Evolutionary conservation across 2,888 invertebrate genomes (phyloP).

Genomic region (Steinernema hermaphroditum): DNA sequence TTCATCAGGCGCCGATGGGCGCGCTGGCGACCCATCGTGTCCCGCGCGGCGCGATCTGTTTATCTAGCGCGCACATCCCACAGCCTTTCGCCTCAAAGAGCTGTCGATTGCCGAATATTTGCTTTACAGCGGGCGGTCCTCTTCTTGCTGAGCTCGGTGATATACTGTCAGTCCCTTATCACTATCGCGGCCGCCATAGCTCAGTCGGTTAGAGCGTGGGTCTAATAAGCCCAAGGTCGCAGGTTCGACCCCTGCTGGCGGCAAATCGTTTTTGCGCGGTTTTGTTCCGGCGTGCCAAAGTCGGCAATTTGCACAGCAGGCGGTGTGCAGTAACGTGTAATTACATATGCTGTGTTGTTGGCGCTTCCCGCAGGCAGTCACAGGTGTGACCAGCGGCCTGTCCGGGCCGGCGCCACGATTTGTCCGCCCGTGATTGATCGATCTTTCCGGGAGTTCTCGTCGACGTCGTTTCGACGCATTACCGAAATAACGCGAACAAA

Average conservation of each 20-base stretch:
- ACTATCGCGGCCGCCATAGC: slow-evolving; percentile 64
- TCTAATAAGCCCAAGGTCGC: slow-evolving; percentile 66
- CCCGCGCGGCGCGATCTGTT: slow-evolving; percentile 1
- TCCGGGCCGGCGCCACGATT: background rate
- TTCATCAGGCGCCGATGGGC: slow-evolving; percentile 16
- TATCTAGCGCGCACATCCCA: background rate
- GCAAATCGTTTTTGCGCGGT: slow-evolving; percentile 45
- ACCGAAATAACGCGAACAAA: background rate
- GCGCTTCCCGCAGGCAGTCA: background rate
- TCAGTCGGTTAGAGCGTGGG: slow-evolving; percentile 67
- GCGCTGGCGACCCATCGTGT: background rate
- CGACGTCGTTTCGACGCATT: background rate
- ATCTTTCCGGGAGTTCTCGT: no score
- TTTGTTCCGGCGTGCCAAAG: background rate
- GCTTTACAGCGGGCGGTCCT: background rate
- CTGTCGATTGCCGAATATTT: background rate
- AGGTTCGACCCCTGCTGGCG: slow-evolving; percentile 66
- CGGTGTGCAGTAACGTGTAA: slow-evolving; percentile 6
- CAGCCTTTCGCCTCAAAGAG: background rate
- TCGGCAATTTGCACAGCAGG: slow-evolving; percentile 18
- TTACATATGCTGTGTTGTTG: background rate
- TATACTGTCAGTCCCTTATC: no score
- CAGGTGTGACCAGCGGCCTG: background rate
- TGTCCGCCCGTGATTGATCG: background rate
- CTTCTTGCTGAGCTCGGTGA: background rate